Evolutionary conservation across 2,888 invertebrate species (phyloP), one percentile per base, ranked within the genome.

Genomic region (Linnaemya tessellans): DNA sequence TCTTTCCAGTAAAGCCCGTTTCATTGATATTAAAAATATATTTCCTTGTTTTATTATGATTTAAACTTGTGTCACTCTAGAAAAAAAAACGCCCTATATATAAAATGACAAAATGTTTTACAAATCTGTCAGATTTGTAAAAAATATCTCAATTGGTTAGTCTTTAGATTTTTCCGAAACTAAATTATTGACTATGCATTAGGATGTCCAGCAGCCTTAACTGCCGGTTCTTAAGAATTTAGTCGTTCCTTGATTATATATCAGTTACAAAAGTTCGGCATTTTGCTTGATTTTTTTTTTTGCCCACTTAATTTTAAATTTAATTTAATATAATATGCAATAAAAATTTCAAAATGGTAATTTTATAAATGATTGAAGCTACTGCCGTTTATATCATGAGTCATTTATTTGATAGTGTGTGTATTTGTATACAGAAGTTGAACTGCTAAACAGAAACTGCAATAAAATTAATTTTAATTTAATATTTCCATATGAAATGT

Each of bases 301-400:
- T 46, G 18, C 46, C 43, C 67, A 68, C 68, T 68, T 54, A 67
- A 60, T 15, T 78, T 84, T 84, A 74, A 84, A 84, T 84, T 84
- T 68, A n/a, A n/a, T 67, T 74, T 74, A 84, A 84, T 79, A 74
- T 74, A 84, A 84, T 79, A 79, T 74, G 83, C 83, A 84, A 79
- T 79, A 84, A 84, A 60, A 79, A 79, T 84, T 84, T 62, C 25
- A 64, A 79, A 84, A 74, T 46, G 79, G 18, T 64, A 68, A 74
- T 79, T 64, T 68, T 79, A 84, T 84, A 84, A 84, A 84, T 73
- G 79, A 84, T 79, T 79, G 43, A 64, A 79, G 62, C 56, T 64
- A 79, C 83, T 84, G 74, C 83, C 68, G 68, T 84, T 84, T 46
- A 58, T 49, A 38, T 65, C 7, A 41, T 46, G 2, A 20, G 35